Base-by-base conservation (phyloP, 2,888 invertebrate genomes). In the Phalangium opilio region DNA sequence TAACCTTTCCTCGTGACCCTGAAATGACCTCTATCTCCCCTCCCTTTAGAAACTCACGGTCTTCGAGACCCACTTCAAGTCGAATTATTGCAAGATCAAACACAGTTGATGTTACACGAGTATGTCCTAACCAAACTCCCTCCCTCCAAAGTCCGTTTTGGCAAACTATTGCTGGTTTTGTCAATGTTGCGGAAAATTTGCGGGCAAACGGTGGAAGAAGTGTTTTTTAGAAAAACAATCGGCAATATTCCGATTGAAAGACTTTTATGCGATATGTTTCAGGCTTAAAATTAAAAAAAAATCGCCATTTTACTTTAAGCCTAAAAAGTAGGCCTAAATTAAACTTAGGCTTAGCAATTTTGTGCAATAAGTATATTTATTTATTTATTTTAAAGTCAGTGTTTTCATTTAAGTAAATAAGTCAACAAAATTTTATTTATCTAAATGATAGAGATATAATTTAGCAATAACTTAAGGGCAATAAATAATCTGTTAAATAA, bases 151-250 rank as follows among this genome's bases (percentile, higher is more conserved):
- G 56, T 74, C 0, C 71, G 85, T 17, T 78, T 84, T 56, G 83
- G 82, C 1, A 78, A 79, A 56, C 67, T 86, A 2, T 70, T 86
- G 56, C 68, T 85, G 2, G 70, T 83, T 2, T 66, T 87, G 45
- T 81, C 85, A 1, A 74, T 76, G 18, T 73, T 76, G 21, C 76
- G 66, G 48, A 57, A 60, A 11, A 67, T 76, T 38, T 70, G 70
- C 50, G 68, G 74, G 1, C 63, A 65, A 18, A 72, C 73, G 3
- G 67, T 77, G 1, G 75, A 77, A 58, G 80, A 82, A 56, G 67
- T 86, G 11, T 75, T 89, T 50, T 87, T 89, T 67, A 75, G 80
- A 49, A 78, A 79, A 54, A 81, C 83, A 1, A 77, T 81, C 47
- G 81, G 81, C 11, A 76, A 77, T 57, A 78, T 80, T 27, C 76